A percentile compares a stretch with the other conserved stretches of the same genome.
Evolutionary conservation across 2,797 vertebrate species (phyloP).

Genomic region (Xenops minutus): DNA sequence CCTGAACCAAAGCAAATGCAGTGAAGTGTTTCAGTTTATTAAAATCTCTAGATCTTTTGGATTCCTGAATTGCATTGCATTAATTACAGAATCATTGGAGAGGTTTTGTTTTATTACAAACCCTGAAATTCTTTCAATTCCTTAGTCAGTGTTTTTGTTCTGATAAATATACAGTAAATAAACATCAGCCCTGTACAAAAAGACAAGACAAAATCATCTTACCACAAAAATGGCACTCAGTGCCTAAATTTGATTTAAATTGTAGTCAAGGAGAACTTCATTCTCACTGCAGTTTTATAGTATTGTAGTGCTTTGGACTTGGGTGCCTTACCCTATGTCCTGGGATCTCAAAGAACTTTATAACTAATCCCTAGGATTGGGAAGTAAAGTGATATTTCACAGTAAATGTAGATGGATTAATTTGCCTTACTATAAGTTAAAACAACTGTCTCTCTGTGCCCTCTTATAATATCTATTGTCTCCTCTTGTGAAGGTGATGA

Average conservation of each 20-base stretch:
- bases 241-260: neutral
- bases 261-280: neutral
- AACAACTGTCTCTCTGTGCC: neutral
- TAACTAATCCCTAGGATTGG: neutral
- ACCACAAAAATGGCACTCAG: neutral
- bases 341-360: neutral
- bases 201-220: neutral
- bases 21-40: neutral
- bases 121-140: neutral
- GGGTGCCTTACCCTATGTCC: neutral
- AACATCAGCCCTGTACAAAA: neutral
- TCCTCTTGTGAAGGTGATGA: neutral
- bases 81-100: neutral
- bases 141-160: neutral
- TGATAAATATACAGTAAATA: neutral
- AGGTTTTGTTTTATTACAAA: neutral
- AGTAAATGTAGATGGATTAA: neutral
- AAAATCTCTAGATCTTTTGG: neutral
- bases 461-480: neutral
- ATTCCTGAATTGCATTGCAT: neutral
- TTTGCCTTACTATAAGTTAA: neutral
- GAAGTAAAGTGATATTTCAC: neutral
- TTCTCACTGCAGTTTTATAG: neutral
- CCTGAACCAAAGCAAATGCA: neutral
- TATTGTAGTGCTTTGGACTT: neutral